A percentile compares a stretch with the other conserved stretches of the same genome.
These are phyloP conservation scores for Macquaria australasica DNA, from an alignment of 2,113 vertebrate genomes.

Conservation along the genomic window DNA sequence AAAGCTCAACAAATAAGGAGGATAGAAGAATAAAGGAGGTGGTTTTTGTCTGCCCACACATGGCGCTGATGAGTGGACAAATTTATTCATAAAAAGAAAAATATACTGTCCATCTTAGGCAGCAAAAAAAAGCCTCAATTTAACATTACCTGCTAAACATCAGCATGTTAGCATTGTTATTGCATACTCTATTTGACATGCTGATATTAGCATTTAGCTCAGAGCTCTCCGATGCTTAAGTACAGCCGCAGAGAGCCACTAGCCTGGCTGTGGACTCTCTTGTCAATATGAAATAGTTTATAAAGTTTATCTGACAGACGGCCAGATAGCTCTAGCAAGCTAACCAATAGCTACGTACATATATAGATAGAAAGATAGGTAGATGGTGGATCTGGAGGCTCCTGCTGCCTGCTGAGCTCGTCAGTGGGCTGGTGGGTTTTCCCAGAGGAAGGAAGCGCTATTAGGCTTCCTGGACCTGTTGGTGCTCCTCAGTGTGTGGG, in stretches of 20 bases:
- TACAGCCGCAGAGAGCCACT: not conserved
- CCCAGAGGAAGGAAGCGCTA: slow-evolving; percentile 76
- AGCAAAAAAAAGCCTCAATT: not conserved
- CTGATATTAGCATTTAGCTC: too few species aligned
- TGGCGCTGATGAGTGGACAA: not conserved
- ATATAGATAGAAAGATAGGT: not conserved
- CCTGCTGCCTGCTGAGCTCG: slow-evolving; percentile 79
- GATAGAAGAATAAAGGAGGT: not conserved
- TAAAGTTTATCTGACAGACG: not conserved
- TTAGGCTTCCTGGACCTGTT: slow-evolving; percentile 49
- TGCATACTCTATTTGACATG: not conserved
- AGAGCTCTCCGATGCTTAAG: too few species aligned
- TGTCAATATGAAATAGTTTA: not conserved
- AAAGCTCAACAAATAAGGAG: slow-evolving; percentile 12
- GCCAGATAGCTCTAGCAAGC: not conserved
- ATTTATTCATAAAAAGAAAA: not conserved
- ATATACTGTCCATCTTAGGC: too few species aligned
- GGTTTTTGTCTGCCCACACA: not conserved
- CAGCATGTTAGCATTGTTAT: not conserved
- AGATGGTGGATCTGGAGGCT: slow-evolving; percentile 31
- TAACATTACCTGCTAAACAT: not conserved
- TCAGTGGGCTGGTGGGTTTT: slow-evolving; percentile 71
- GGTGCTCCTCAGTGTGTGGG: slow-evolving; percentile 37
- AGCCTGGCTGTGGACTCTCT: not conserved
- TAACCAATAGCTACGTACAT: not conserved